These are phyloP conservation scores for Trichogramma pretiosum DNA, from an alignment of 1,140 invertebrate genomes.

Conservation along the genomic window DNA sequence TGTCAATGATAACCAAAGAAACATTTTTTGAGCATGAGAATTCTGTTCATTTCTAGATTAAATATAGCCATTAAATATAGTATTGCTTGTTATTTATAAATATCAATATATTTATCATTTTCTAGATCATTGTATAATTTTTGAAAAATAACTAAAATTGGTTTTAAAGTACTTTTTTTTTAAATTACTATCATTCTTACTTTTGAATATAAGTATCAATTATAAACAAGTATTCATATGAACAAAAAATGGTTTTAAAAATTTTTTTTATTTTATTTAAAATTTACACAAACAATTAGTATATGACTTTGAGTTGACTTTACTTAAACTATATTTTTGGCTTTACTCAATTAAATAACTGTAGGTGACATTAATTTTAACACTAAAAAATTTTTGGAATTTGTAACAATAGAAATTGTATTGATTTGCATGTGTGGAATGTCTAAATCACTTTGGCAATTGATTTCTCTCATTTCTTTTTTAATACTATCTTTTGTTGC, in stretches of 20 bases:
- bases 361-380: neutral
- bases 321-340: conserved; percentile 3
- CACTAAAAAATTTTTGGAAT: conserved; percentile 2
- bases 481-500: too few relatives aligned
- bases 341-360: conserved; percentile 1
- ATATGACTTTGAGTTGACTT: conserved; percentile 5
- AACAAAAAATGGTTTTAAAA: too few relatives aligned
- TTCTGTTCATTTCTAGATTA: neutral
- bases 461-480: conserved; percentile 7
- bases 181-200: too few relatives aligned
- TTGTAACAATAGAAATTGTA: neutral
- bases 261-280: neutral
- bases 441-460: conserved; percentile 3
- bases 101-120: conserved; percentile 6
- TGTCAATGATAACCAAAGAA: too few relatives aligned
- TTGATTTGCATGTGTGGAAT: conserved; percentile 12
- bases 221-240: too few relatives aligned
- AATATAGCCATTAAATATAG: neutral
- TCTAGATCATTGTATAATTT: neutral
- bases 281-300: neutral
- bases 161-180: too few relatives aligned
- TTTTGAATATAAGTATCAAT: too few relatives aligned
- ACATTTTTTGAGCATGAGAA: conserved; percentile 11
- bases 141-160: neutral
- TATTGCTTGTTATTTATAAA: conserved; percentile 4